These are phyloP conservation scores for Spheniscus humboldti DNA, from an alignment of 2,797 vertebrate genomes.

Conservation along the genomic window DNA sequence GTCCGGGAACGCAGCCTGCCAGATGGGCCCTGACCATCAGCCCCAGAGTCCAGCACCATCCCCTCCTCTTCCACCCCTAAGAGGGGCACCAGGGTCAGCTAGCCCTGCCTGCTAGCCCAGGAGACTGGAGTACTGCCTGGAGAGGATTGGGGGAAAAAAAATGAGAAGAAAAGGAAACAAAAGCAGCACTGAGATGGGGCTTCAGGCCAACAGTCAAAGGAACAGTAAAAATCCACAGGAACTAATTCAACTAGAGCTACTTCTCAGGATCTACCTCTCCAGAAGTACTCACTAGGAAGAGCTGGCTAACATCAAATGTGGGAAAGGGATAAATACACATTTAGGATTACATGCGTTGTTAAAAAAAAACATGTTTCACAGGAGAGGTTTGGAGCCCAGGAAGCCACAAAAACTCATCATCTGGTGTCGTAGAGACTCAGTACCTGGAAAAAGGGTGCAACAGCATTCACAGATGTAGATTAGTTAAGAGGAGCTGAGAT, in stretches of 20 bases:
- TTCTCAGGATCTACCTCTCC: background rate
- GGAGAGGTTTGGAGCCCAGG: background rate
- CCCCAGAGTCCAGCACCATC: background rate
- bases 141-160: fast-evolving
- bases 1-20: fast-evolving
- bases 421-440: background rate
- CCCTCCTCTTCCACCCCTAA: background rate
- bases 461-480: fast-evolving
- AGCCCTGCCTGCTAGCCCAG: too few relatives aligned
- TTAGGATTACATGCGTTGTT: fast-evolving
- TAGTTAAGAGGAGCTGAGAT: background rate
- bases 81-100: background rate
- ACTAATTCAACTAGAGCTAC: background rate
- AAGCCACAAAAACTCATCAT: background rate
- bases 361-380: background rate
- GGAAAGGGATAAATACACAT: fast-evolving
- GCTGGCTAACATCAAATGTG: fast-evolving
- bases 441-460: background rate
- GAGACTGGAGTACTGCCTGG: fast-evolving
- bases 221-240: background rate
- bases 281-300: fast-evolving
- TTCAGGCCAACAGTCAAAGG: background rate
- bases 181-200: background rate
- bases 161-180: background rate
- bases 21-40: background rate